These are phyloP conservation scores for Copsychus sechellarum DNA, from an alignment of 2,113 vertebrate genomes.

Conservation along the genomic window DNA sequence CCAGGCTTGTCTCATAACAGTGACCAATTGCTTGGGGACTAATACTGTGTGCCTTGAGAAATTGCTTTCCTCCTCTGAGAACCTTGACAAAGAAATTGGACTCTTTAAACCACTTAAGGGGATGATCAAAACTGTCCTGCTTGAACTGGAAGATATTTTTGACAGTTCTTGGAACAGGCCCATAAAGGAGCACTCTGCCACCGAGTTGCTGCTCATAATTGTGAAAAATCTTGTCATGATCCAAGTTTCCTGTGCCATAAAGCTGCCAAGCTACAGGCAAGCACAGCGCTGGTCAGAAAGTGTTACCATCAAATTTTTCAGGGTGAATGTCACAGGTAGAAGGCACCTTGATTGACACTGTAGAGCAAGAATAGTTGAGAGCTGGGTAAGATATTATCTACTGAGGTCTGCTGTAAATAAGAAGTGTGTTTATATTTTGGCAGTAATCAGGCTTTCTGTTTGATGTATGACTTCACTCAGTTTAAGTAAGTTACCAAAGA, in stretches of 20 bases:
- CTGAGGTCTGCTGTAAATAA: neutral
- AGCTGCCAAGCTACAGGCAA: neutral
- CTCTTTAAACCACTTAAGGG: constrained; percentile 55
- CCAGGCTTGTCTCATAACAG: constrained; percentile 63
- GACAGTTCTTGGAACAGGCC: constrained; percentile 17
- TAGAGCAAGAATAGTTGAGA: neutral
- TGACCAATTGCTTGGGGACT: constrained; percentile 50
- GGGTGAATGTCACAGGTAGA: neutral
- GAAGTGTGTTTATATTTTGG: neutral
- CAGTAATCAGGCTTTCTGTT: neutral
- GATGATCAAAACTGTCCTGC: constrained; percentile 52
- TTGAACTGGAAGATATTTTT: constrained; percentile 25
- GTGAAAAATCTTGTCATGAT: constrained; percentile 3
- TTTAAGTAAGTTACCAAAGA: neutral
- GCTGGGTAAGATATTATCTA: neutral
- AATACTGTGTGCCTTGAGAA: constrained; percentile 50
- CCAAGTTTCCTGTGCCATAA: neutral
- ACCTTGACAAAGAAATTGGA: constrained; percentile 74
- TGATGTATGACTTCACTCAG: neutral
- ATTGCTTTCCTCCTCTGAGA: constrained; percentile 47
- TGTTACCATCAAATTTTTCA: neutral
- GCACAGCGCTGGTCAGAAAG: neutral
- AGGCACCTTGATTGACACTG: neutral
- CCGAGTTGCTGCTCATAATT: neutral
- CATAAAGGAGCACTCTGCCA: constrained; percentile 36